phyloP scores from a whole-genome alignment of 2,113 vertebrate genomes.

The Anas platyrhynchos region DNA sequence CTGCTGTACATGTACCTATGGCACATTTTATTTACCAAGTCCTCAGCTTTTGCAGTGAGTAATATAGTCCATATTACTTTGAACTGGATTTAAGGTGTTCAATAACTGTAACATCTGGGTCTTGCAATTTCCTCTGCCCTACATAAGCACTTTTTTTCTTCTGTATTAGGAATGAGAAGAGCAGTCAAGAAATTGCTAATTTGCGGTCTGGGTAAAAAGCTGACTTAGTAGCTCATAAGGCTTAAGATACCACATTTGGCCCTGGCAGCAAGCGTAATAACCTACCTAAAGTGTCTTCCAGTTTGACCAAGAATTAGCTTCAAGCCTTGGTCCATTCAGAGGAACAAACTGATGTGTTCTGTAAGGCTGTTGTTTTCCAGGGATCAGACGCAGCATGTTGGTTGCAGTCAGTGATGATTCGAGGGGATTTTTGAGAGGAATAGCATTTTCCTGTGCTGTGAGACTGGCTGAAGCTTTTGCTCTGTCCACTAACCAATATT shows the following conservation, averaged over 20 bases:
- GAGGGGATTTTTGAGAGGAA: not conserved
- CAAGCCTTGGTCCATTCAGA: not conserved
- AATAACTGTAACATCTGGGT: not conserved
- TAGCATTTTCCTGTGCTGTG: not conserved
- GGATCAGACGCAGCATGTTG: not conserved
- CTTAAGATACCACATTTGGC: not conserved
- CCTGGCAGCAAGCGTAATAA: not conserved
- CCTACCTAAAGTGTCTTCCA: not conserved
- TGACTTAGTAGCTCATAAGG: not conserved
- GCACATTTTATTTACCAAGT: not conserved
- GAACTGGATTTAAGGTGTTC: not conserved
- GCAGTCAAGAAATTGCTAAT: not conserved
- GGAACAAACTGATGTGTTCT: not conserved
- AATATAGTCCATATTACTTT: not conserved
- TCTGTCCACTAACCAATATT: not conserved
- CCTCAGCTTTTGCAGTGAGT: not conserved
- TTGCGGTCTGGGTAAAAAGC: not conserved
- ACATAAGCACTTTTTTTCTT: not conserved
- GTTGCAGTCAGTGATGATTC: not conserved
- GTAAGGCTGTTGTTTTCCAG: not conserved
- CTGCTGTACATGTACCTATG: not conserved
- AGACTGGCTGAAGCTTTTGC: not conserved
- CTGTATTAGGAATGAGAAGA: not conserved
- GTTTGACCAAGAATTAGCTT: not conserved
- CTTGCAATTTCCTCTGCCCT: not conserved